These are phyloP conservation scores for Arizona elegans DNA, from an alignment of 2,113 vertebrate genomes.

Conservation along the genomic window DNA sequence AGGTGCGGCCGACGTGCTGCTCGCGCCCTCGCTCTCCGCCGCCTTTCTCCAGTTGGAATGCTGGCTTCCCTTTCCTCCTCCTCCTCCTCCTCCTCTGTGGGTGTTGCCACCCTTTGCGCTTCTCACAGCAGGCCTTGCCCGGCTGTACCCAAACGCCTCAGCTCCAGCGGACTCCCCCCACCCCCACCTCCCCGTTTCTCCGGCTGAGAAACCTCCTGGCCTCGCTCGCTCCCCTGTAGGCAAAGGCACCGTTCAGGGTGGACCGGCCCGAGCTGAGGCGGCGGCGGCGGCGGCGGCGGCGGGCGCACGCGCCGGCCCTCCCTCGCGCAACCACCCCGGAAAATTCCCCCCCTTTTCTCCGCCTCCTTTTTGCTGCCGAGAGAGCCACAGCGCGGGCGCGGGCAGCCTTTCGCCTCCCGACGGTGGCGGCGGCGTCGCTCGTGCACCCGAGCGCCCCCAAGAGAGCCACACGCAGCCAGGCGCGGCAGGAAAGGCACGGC, in stretches of 20 bases:
- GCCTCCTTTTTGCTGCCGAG: constrained; percentile 13
- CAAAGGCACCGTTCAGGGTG: not conserved
- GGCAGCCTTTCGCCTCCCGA: not conserved
- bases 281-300: not conserved
- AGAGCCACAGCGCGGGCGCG: not conserved
- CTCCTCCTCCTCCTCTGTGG: not conserved
- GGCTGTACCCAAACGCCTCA: constrained; percentile 43
- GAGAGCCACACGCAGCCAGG: not conserved
- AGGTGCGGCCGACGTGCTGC: not conserved
- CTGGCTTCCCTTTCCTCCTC: not conserved
- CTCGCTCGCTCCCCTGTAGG: not conserved
- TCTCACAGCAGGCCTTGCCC: constrained; percentile 45
- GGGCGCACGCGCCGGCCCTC: not conserved
- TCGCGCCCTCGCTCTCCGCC: not conserved
- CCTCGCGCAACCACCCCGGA: not conserved
- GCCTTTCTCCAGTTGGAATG: not conserved
- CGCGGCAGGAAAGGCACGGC: not conserved
- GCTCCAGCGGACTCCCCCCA: not conserved
- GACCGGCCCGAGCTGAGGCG: not conserved
- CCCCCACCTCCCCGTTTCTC: not conserved
- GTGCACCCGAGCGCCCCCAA: not conserved
- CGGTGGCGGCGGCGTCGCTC: not conserved
- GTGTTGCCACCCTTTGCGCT: constrained; percentile 26
- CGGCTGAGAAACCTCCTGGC: not conserved
- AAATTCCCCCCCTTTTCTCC: not conserved